These are phyloP conservation scores for Scrobipalpa atriplicella DNA, from an alignment of 2,888 invertebrate species.

Conservation along the genomic window DNA sequence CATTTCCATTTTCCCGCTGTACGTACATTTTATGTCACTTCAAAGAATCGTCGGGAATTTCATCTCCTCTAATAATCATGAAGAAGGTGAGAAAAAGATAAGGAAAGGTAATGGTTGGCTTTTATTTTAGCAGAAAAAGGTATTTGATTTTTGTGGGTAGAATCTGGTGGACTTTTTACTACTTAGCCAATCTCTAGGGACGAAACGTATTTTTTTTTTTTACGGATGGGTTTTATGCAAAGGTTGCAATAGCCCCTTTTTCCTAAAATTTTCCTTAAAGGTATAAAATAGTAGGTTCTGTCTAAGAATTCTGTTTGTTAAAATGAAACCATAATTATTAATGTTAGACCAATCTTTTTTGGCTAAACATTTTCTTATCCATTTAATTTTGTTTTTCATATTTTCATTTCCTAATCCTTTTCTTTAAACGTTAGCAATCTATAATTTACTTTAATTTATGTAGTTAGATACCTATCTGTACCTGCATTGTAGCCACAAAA, in stretches of 20 bases:
- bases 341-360: background rate
- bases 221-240: background rate
- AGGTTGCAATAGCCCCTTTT: no score
- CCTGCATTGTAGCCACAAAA: no score
- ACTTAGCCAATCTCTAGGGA: background rate
- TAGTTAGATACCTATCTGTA: no score
- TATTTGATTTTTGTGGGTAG: background rate
- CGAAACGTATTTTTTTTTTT: background rate
- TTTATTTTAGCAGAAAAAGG: conserved; percentile 36
- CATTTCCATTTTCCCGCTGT: conserved; percentile 41
- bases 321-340: background rate
- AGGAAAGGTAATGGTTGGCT: conserved; percentile 22
- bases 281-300: no score
- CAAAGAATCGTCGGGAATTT: conserved; percentile 45
- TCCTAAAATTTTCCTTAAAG: no score
- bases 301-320: no score
- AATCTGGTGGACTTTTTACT: background rate
- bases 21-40: conserved; percentile 47
- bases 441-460: no score
- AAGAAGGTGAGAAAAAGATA: conserved; percentile 35
- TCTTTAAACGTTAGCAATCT: no score
- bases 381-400: no score
- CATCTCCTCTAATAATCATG: conserved; percentile 44
- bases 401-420: no score
- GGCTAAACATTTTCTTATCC: no score